Evolutionary conservation across 2,888 invertebrate genomes (phyloP).

Genomic region (Cancer borealis): DNA sequence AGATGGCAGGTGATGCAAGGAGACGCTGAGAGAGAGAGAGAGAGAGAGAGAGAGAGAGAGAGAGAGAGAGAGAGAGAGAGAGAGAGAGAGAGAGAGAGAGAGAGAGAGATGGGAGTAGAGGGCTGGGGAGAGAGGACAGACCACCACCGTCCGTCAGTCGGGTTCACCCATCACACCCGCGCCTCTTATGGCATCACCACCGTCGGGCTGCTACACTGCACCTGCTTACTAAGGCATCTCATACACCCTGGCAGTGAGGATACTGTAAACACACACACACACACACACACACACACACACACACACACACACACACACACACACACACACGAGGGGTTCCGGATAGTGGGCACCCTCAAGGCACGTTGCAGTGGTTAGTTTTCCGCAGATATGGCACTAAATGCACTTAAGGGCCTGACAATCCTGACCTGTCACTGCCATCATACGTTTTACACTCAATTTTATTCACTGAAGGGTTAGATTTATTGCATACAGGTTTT

Average conservation of each 20-base stretch:
- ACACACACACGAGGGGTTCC: too few relatives aligned
- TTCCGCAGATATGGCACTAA: neutral
- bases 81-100: conserved; percentile 5
- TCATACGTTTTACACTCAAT: neutral
- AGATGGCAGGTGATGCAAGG: neutral
- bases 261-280: neutral
- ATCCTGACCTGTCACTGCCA: neutral
- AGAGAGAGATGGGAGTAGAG: neutral
- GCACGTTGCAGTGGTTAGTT: neutral
- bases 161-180: neutral
- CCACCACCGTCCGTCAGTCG: neutral
- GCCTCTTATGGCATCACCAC: neutral
- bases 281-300: neutral
- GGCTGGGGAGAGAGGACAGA: neutral
- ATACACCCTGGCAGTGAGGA: neutral
- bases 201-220: neutral
- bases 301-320: too few relatives aligned
- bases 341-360: neutral
- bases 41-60: conserved; percentile 30
- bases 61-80: conserved; percentile 41
- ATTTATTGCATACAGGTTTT: neutral
- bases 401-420: neutral
- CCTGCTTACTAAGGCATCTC: neutral
- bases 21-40: neutral
- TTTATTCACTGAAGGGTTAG: neutral